Base-by-base conservation (phyloP, 2,797 vertebrate genomes). In the Myotis daubentonii region DNA sequence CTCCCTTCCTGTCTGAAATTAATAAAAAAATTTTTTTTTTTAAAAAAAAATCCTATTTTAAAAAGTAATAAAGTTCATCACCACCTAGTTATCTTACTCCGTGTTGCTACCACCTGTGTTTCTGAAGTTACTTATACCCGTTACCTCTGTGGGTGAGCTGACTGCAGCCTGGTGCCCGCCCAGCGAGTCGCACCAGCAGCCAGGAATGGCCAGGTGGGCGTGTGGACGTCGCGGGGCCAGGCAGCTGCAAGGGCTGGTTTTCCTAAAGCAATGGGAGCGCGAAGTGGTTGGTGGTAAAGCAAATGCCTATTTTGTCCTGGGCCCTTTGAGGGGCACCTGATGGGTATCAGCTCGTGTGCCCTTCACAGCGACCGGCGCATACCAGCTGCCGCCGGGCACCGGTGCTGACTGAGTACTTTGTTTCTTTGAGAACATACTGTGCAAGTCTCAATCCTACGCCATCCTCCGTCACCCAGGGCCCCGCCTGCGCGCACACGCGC, bases 121-220 rank as follows among this genome's bases (percentile, higher is more conserved):
- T 70, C 44, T 20, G 30, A 66, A 36, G 65, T 28, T 57, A 51
- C 38, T 11, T 22, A 33, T 1, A 8, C 3, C 12, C n/a, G 0
- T 2, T 15, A 7, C n/a, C 9, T 17, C 17, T 57, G 20, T 23
- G 66, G 66, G 66, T 3, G 8, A 30, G 9, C 53, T 4, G 49
- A 7, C 15, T 8, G 10, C 0, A 7, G 4, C 15, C 2, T 3
- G 36, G 22, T 6, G 25, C 22, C 10, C 36, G 2, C 33, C 22
- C 33, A 3, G 22, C 12, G 28, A 12, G 25, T 47, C 51, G 8
- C 3, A 36, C 2, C 3, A 5, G 41, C 10, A 19, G 30, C 53
- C 22, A 41, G n/a, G 55, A 71, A 28, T 2, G n/a, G 25, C 33
- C 16, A 1, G 1, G 30, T 2, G 4, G 23, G 53, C 7, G 17